These are phyloP conservation scores for Trachelus tabidus DNA, from an alignment of 2,888 invertebrate genomes.

Conservation along the genomic window DNA sequence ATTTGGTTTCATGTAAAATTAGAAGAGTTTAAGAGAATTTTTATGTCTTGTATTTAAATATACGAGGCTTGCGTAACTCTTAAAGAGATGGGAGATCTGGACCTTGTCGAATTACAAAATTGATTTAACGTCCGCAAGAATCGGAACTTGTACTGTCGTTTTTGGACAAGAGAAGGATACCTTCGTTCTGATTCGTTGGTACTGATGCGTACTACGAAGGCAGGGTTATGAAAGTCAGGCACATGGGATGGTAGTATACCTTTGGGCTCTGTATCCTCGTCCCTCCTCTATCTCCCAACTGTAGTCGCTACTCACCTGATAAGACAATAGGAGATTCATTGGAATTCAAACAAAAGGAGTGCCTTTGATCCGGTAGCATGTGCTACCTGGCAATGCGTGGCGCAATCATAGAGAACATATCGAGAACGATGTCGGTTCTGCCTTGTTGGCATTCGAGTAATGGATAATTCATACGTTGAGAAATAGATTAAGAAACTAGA, in stretches of 20 bases:
- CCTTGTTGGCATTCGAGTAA: background rate
- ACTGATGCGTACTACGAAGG: background rate
- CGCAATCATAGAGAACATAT: background rate
- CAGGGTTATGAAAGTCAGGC: background rate
- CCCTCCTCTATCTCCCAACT: background rate
- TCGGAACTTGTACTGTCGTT: background rate
- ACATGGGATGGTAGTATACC: background rate
- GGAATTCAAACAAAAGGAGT: slow-evolving; percentile 20
- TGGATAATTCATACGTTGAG: background rate
- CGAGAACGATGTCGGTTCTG: background rate
- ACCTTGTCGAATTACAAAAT: background rate
- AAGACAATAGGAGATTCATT: slow-evolving; percentile 14
- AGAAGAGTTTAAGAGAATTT: background rate
- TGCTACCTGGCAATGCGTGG: slow-evolving; percentile 5
- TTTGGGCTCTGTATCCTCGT: background rate
- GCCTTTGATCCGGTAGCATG: slow-evolving; percentile 18
- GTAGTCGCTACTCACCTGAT: slow-evolving; percentile 3
- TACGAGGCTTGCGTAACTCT: background rate
- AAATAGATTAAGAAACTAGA: background rate
- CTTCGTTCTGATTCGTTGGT: background rate
- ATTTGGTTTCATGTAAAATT: background rate
- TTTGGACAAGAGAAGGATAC: background rate
- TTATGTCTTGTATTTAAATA: background rate
- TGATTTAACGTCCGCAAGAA: background rate
- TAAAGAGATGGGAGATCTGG: background rate